Evolutionary conservation across 2,113 vertebrate genomes (phyloP), one percentile per base, ranked within the genome.

Genomic region (Copsychus sechellarum): DNA sequence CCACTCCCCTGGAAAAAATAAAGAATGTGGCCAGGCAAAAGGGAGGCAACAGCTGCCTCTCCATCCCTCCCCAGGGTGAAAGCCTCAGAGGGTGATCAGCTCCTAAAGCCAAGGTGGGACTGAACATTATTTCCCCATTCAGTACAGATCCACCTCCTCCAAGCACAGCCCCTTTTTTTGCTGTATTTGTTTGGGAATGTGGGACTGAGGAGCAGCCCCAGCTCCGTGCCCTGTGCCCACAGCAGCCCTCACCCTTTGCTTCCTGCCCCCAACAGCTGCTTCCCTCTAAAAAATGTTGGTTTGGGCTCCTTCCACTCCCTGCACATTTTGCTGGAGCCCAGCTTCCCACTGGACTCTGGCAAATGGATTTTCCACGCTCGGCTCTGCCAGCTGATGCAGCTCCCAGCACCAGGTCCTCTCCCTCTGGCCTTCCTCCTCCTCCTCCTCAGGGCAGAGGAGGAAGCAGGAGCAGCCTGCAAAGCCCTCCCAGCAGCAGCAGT

Each of bases 181-280:
- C 20, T 0, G 1, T 3, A 0, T n/a, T 57, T 40, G 8, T 28
- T 29, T 4, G 2, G 60, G n/a, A 18, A 16, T 0, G 2, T n/a
- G 38, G 64, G 50, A 26, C 3, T 4, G 2, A 0, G 1, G 57
- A 79, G 74, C 57, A 23, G 82, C 79, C 29, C 57, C 7, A 0
- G 70, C 19, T 7, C 58, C 0, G 0, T 29, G 42, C 42, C 74
- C 79, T 2, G 76, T 12, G 5, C 13, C 72, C 29, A 1, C 18
- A 3, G 3, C 40, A 51, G 45, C 69, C 3, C 51, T 79, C 65
- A 23, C 34, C 12, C 4, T 13, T 11, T 12, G 4, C 33, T 16
- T 56, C 79, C 71, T 71, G 47, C 47, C 56, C 78, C 57, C 33
- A 45, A 9, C 57, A 56, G 43, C 64, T 87, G 6, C 81, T 86